Conservation (phyloP, 1,140 invertebrate genomes). For the Dryas iulia region DNA sequence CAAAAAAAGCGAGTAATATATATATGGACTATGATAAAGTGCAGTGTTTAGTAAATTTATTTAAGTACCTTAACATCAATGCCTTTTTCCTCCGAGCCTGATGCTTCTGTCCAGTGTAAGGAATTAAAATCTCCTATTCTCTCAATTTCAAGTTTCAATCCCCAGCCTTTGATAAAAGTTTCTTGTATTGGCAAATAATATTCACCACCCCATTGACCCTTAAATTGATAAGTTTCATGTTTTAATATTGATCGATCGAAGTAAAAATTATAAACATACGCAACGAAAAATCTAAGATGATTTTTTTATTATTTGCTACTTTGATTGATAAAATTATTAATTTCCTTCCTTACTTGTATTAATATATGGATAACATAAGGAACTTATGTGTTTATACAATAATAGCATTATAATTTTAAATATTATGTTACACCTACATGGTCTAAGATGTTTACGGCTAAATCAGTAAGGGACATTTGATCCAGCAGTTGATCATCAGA, state of each 20-base stretch:
- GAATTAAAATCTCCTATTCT: constrained; percentile 36
- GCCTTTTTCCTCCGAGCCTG: constrained; percentile 13
- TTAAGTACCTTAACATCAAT: constrained; percentile 41
- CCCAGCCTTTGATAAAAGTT: neutral
- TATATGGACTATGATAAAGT: too few relatives aligned
- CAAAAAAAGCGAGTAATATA: too few relatives aligned
- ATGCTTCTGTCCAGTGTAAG: constrained; percentile 39
- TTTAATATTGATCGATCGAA: too few relatives aligned
- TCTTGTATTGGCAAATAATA: constrained; percentile 37
- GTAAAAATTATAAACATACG: too few relatives aligned
- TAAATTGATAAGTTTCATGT: neutral
- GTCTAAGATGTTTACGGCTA: constrained; percentile 40
- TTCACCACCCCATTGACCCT: constrained; percentile 38
- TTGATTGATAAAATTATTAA: too few relatives aligned
- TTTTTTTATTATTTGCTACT: too few relatives aligned
- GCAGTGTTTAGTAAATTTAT: neutral
- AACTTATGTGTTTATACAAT: too few relatives aligned
- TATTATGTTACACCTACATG: constrained; percentile 38
- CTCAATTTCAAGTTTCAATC: constrained; percentile 29
- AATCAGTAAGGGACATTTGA: constrained; percentile 36
- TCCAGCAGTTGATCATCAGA: constrained; percentile 31
- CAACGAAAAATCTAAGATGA: too few relatives aligned
- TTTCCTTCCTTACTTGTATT: too few relatives aligned
- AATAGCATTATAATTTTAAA: neutral
- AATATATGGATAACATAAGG: too few relatives aligned